Percentiles rank a stretch among this genome's conserved stretches.
Conservation (phyloP, 2,888 invertebrate genomes). For the Nomada ferruginata region DNA sequence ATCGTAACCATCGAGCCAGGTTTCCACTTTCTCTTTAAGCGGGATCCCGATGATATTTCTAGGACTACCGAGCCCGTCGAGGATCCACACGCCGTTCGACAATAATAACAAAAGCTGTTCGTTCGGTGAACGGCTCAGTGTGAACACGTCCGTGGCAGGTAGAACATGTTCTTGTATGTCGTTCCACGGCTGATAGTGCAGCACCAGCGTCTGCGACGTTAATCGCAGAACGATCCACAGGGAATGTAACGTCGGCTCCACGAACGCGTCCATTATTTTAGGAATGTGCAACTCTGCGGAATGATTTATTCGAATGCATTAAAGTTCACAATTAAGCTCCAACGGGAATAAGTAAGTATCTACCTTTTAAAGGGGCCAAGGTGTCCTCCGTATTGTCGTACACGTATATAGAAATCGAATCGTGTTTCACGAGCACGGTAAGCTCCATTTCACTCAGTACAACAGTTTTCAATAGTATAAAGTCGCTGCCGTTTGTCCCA, state of each 20-base stretch:
- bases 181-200: conserved; percentile 70
- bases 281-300: conserved; percentile 68
- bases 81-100: conserved; percentile 77
- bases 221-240: conserved; percentile 74
- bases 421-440: conserved; percentile 44
- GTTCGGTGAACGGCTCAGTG: conserved; percentile 55
- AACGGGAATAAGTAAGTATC: neutral
- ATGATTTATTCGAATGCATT: neutral
- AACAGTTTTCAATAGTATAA: conserved; percentile 48
- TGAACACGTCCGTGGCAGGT: conserved; percentile 60
- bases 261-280: conserved; percentile 68
- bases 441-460: conserved; percentile 31
- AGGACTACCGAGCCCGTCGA: conserved; percentile 74
- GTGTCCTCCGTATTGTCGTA: neutral
- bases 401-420: conserved; percentile 45
- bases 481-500: conserved; percentile 19
- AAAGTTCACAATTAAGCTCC: neutral
- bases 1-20: conserved; percentile 51
- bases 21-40: conserved; percentile 61
- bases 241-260: conserved; percentile 48
- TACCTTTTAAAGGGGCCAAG: conserved; percentile 45
- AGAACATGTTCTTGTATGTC: conserved; percentile 66
- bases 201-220: conserved; percentile 66
- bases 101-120: conserved; percentile 73
- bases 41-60: conserved; percentile 57